phyloP scores from a whole-genome alignment of 2,113 vertebrate genomes.

The Oceanodroma tethys region DNA sequence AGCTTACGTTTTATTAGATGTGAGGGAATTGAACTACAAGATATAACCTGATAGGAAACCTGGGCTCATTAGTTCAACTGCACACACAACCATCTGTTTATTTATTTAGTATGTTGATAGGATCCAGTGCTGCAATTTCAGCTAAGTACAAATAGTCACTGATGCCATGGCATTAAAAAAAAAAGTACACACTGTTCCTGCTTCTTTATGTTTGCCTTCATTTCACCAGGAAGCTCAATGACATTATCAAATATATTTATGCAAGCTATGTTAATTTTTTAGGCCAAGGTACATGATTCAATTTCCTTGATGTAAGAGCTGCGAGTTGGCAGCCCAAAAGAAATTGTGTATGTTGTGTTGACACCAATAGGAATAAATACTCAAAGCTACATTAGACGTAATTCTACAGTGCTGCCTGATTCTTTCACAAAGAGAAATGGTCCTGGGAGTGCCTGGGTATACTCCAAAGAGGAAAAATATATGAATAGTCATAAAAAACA shows the following conservation, averaged over 20 bases:
- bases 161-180: not conserved
- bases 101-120: constrained; percentile 13
- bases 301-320: not conserved
- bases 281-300: not conserved
- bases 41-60: not conserved
- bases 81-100: not conserved
- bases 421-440: not conserved
- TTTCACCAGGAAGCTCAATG: constrained; percentile 4
- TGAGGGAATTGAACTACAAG: not conserved
- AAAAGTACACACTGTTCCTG: not conserved
- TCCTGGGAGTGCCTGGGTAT: not conserved
- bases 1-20: not conserved
- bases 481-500: not conserved
- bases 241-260: constrained; percentile 1
- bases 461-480: not conserved
- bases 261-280: not conserved
- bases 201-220: not conserved
- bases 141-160: not conserved
- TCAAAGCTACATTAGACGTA: not conserved
- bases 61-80: not conserved
- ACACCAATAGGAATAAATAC: not conserved
- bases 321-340: not conserved
- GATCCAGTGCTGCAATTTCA: not conserved
- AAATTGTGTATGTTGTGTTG: not conserved
- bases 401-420: not conserved